phyloP scores from a whole-genome alignment of 2,797 vertebrate species.

The Chelmon rostratus region DNA sequence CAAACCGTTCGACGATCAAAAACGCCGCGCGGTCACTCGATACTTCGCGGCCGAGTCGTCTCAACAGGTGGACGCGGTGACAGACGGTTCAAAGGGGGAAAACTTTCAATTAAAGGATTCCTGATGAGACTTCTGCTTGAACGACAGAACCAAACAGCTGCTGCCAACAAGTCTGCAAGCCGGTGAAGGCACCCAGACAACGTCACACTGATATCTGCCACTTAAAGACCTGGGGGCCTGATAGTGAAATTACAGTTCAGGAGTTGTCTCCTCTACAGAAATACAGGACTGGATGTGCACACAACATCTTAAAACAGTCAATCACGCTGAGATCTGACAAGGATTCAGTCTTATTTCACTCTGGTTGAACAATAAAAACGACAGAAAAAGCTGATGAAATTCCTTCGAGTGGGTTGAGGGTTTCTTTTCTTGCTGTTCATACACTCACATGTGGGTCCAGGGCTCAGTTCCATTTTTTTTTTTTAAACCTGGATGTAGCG shows the following conservation, averaged over 20 bases:
- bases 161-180: not conserved
- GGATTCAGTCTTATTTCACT: too few species aligned
- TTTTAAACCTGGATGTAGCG: too few species aligned
- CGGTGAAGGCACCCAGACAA: too few species aligned
- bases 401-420: too few species aligned
- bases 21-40: not conserved
- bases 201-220: not conserved
- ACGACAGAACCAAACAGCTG: constrained; percentile 9
- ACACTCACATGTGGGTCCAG: too few species aligned
- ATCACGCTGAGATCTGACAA: too few species aligned
- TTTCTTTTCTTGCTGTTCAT: too few species aligned
- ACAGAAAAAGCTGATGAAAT: too few species aligned
- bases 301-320: not conserved
- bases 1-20: constrained; percentile 2
- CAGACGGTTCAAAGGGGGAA: not conserved
- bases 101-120: constrained; percentile 39
- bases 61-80: constrained; percentile 42
- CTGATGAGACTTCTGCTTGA: constrained; percentile 22
- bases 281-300: not conserved
- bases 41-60: not conserved
- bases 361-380: too few species aligned
- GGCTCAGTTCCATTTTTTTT: too few species aligned
- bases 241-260: not conserved
- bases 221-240: too few species aligned
- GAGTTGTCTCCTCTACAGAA: not conserved